phyloP scores from a whole-genome alignment of 2,888 invertebrate species.

The Tupiocoris notatus region DNA sequence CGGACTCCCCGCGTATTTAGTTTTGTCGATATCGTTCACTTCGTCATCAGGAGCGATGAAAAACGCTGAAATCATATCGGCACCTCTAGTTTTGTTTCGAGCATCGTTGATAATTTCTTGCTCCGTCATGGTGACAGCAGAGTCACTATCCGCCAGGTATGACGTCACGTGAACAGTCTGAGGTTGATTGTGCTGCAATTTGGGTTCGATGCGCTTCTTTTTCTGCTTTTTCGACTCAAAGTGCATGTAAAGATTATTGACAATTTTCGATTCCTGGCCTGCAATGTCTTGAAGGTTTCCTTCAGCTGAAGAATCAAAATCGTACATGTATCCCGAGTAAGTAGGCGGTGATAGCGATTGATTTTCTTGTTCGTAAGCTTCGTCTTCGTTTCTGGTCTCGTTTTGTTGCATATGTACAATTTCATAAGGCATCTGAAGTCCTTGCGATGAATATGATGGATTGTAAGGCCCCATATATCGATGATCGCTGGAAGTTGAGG shows the following conservation, averaged over 20 bases:
- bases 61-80: conserved; percentile 49
- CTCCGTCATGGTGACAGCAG: conserved; percentile 44
- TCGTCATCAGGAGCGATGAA: conserved; percentile 49
- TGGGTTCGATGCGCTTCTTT: conserved; percentile 24
- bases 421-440: conserved; percentile 21
- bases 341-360: conserved; percentile 16
- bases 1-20: conserved; percentile 39
- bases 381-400: conserved; percentile 19
- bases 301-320: conserved; percentile 31
- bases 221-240: conserved; percentile 43
- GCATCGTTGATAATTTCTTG: conserved; percentile 26
- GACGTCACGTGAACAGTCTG: conserved; percentile 46
- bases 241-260: conserved; percentile 35
- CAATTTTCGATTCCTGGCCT: conserved; percentile 41
- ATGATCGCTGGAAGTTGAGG: neutral
- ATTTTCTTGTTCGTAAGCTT: conserved; percentile 5
- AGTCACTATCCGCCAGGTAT: conserved; percentile 48
- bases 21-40: conserved; percentile 46
- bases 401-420: neutral
- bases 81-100: conserved; percentile 34
- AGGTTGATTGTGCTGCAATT: neutral
- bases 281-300: conserved; percentile 42
- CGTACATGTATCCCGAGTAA: conserved; percentile 40
- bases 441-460: neutral
- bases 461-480: neutral